Conservation (phyloP, 2,888 invertebrate genomes). For the Griposia aprilina region DNA sequence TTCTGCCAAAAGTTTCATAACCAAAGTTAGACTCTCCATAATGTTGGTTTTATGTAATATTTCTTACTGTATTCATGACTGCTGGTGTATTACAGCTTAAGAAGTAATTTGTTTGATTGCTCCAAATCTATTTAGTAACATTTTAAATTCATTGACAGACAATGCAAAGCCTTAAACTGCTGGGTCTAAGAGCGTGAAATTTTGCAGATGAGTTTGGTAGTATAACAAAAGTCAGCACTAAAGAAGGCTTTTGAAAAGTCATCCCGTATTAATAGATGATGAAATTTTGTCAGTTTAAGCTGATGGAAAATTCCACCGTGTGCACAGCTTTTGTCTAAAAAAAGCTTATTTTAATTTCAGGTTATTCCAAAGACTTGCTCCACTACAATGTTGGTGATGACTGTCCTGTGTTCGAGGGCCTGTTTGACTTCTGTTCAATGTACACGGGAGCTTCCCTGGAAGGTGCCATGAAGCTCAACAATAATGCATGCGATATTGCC, state of each 20-base stretch:
- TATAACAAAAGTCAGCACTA: neutral
- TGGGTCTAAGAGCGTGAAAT: neutral
- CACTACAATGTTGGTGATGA: slow-evolving; percentile 99
- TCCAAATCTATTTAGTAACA: neutral
- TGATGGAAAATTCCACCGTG: neutral
- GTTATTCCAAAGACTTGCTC: slow-evolving; percentile 97
- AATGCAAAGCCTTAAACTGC: neutral
- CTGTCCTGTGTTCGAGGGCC: slow-evolving; percentile 98
- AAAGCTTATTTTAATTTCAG: slow-evolving; percentile 72
- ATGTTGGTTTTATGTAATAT: too few relatives aligned
- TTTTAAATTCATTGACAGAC: neutral
- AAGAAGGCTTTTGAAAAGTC: neutral
- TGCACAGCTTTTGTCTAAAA: too few relatives aligned
- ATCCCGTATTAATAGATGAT: neutral
- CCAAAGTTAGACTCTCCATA: too few relatives aligned
- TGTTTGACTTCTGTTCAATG: slow-evolving; percentile 99
- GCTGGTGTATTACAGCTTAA: too few relatives aligned
- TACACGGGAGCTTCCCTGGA: slow-evolving; percentile 99
- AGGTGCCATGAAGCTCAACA: slow-evolving; percentile 98
- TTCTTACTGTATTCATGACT: too few relatives aligned
- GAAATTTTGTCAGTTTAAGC: neutral
- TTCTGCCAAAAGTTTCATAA: too few relatives aligned
- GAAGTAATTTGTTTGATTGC: neutral
- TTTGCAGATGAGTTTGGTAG: neutral
- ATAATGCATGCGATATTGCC: slow-evolving; percentile 98